Evolutionary conservation across 2,113 vertebrate species (phyloP).

Genomic region (Catagonus wagneri): DNA sequence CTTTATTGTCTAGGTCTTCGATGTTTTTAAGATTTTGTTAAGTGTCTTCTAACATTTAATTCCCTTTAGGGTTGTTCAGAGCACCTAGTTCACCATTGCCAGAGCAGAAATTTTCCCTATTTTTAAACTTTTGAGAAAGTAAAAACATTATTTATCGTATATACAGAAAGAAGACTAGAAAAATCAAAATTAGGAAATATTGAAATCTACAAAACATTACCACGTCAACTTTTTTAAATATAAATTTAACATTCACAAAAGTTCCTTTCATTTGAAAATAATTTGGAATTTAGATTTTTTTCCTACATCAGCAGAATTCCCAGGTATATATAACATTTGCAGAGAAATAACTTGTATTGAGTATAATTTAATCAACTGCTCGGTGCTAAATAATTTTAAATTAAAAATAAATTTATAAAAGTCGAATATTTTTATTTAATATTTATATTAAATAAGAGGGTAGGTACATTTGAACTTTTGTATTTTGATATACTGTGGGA

Average conservation of each 20-base stretch:
- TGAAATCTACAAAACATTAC: not conserved
- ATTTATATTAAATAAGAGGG: not conserved
- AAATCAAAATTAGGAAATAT: not conserved
- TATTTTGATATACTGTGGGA: not conserved
- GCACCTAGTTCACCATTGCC: not conserved
- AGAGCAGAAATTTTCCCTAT: not conserved
- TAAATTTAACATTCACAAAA: slow-evolving; percentile 8
- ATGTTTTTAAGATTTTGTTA: slow-evolving; percentile 9
- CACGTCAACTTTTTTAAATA: not conserved
- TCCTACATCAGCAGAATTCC: not conserved
- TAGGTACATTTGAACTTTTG: slow-evolving; percentile 17
- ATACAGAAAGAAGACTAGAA: not conserved
- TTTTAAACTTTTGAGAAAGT: slow-evolving; percentile 48
- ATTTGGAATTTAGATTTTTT: not conserved
- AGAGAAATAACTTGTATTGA: not conserved
- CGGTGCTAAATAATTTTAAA: slow-evolving; percentile 11
- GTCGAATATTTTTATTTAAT: not conserved
- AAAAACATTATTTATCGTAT: not conserved
- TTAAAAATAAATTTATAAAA: not conserved
- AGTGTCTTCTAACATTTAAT: slow-evolving; percentile 6
- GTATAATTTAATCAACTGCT: not conserved
- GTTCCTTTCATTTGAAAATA: slow-evolving; percentile 10
- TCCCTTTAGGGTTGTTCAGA: not conserved
- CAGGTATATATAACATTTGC: not conserved
- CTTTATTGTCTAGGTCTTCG: not conserved